Evolutionary conservation across 2,797 vertebrate genomes (phyloP).

Genomic region (Notolabrus celidotus): DNA sequence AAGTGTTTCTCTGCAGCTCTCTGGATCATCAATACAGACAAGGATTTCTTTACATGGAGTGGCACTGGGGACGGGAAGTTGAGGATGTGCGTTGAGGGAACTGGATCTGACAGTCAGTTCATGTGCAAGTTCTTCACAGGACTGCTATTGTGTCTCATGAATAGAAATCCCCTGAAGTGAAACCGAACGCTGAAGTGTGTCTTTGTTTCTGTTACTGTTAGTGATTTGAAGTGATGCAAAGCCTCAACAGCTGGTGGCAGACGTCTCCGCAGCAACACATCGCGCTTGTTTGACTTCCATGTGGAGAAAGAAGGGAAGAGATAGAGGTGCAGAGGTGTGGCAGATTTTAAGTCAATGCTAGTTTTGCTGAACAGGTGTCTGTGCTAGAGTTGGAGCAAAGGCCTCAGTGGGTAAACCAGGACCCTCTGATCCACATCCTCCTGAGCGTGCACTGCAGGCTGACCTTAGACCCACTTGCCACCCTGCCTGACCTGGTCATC

Average conservation of each 20-base stretch:
- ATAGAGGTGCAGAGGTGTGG: neutral
- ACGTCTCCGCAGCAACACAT: conserved; percentile 48
- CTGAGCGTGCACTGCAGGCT: conserved; percentile 34
- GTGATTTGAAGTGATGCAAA: conserved; percentile 45
- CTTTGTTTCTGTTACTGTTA: conserved; percentile 12
- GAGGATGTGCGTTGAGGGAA: conserved; percentile 30
- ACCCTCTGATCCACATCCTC: conserved; percentile 62
- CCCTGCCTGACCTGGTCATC: conserved; percentile 70
- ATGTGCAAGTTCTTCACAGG: conserved; percentile 54
- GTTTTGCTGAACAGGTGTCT: neutral
- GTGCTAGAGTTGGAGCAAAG: neutral
- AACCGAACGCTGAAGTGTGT: conserved; percentile 17
- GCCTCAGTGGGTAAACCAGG: conserved; percentile 47
- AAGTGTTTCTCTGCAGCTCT: conserved; percentile 8
- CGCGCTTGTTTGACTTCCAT: conserved; percentile 21
- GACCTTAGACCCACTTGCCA: conserved; percentile 71
- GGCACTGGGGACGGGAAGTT: conserved; percentile 38
- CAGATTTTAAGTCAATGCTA: conserved; percentile 2
- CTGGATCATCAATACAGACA: conserved; percentile 14
- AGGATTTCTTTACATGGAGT: conserved; percentile 15
- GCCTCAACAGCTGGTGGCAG: conserved; percentile 49
- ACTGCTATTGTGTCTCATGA: conserved; percentile 52
- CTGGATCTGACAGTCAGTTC: conserved; percentile 49
- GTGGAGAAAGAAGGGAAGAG: neutral
- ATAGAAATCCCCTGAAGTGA: conserved; percentile 45